Conservation (phyloP, 2,888 invertebrate genomes). For the Neoaliturus tenellus region DNA sequence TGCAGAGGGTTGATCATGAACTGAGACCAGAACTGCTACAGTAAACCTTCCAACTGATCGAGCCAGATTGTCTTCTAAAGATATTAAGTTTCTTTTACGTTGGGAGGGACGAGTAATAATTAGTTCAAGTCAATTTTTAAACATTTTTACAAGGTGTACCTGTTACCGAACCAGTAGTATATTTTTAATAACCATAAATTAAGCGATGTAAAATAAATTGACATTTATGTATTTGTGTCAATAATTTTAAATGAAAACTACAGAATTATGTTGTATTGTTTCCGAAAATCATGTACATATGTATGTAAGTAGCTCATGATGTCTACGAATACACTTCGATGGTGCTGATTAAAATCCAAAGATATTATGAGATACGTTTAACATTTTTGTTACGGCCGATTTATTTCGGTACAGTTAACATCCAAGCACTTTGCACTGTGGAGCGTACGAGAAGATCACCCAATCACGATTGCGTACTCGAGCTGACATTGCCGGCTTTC, state of each 20-base stretch:
- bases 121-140: slow-evolving; percentile 49
- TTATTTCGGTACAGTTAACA: neutral
- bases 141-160: slow-evolving; percentile 48
- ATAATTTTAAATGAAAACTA: slow-evolving; percentile 37
- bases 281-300: slow-evolving; percentile 34
- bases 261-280: slow-evolving; percentile 16
- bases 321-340: slow-evolving; percentile 38
- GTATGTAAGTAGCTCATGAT: slow-evolving; percentile 48
- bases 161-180: slow-evolving; percentile 51
- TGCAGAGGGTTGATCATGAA: no score
- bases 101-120: slow-evolving; percentile 47
- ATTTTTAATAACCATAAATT: slow-evolving; percentile 52
- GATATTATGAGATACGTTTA: slow-evolving; percentile 3
- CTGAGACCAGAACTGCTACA: slow-evolving; percentile 2
- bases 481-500: neutral
- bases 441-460: neutral
- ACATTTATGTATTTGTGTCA: slow-evolving; percentile 44
- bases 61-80: slow-evolving; percentile 18
- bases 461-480: neutral
- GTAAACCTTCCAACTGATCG: slow-evolving; percentile 8
- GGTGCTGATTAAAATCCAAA: slow-evolving; percentile 45
- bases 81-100: slow-evolving; percentile 31
- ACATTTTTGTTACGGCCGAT: neutral
- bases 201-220: slow-evolving; percentile 51
- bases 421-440: neutral